phyloP scores from a whole-genome alignment of 1,140 invertebrate species.

The Samia ricini region DNA sequence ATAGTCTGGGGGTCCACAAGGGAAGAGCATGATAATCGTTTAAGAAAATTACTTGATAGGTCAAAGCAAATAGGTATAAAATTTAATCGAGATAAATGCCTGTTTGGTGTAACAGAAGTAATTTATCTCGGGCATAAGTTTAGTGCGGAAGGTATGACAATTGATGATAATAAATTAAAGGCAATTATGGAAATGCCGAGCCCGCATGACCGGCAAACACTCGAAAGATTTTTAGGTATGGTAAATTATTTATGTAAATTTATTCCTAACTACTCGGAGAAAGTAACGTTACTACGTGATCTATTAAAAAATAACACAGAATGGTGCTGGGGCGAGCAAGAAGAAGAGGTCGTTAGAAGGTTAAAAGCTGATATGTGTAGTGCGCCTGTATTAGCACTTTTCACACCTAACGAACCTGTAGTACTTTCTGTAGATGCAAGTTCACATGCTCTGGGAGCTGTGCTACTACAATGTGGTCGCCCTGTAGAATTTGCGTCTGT shows the following conservation, averaged over 20 bases:
- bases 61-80: slow-evolving; percentile 7
- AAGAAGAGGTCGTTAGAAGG: slow-evolving; percentile 32
- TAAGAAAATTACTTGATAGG: slow-evolving; percentile 3
- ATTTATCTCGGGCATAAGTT: slow-evolving; percentile 6
- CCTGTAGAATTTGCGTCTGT: too few relatives aligned
- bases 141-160: background rate
- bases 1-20: slow-evolving; percentile 3
- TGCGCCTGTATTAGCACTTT: too few relatives aligned
- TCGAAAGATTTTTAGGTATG: slow-evolving; percentile 61
- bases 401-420: too few relatives aligned
- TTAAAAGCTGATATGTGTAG: too few relatives aligned
- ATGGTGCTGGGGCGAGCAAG: slow-evolving; percentile 47
- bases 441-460: too few relatives aligned
- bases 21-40: slow-evolving; percentile 1
- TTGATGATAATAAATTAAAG: slow-evolving; percentile 7
- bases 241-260: slow-evolving; percentile 48
- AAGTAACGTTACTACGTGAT: slow-evolving; percentile 25
- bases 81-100: slow-evolving; percentile 11
- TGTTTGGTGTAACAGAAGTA: slow-evolving; percentile 4
- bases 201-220: slow-evolving; percentile 45
- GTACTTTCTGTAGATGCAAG: too few relatives aligned
- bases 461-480: too few relatives aligned
- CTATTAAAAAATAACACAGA: slow-evolving; percentile 43
- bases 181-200: slow-evolving; percentile 16
- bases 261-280: slow-evolving; percentile 45